Percentiles rank a stretch among this genome's conserved stretches.
Conservation (phyloP, 2,797 vertebrate genomes). For the Heliangelus exortis region DNA sequence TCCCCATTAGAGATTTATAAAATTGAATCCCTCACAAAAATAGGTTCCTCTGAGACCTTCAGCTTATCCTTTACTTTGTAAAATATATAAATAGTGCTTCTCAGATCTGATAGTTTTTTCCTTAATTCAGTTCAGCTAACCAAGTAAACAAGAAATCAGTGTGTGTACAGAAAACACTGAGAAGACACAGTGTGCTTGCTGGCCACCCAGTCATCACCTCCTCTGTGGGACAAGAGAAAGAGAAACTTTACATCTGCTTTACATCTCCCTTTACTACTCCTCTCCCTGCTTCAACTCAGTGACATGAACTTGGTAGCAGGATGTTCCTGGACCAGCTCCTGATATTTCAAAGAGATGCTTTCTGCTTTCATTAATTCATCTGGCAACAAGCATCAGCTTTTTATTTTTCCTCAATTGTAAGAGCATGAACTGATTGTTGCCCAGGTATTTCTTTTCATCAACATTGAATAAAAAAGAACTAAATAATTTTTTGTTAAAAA, state of each 20-base stretch:
- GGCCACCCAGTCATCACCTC: not conserved
- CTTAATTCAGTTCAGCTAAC: not conserved
- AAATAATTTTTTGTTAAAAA: no score
- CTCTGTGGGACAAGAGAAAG: not conserved
- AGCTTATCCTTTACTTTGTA: not conserved
- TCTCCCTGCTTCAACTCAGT: not conserved
- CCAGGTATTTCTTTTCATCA: not conserved
- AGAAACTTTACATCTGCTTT: not conserved
- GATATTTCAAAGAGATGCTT: not conserved
- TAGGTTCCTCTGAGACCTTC: not conserved
- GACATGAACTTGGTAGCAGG: not conserved
- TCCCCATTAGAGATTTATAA: not conserved
- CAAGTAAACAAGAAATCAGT: not conserved
- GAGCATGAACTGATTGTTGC: not conserved
- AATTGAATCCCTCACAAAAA: constrained; percentile 25
- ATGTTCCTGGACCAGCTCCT: not conserved
- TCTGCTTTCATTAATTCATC: not conserved
- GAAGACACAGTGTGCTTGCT: not conserved
- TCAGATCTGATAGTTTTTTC: not conserved
- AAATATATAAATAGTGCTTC: not conserved
- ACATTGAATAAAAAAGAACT: not conserved
- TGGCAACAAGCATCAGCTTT: not conserved
- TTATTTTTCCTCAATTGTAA: not conserved
- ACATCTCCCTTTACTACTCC: not conserved
- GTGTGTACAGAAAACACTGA: not conserved